These are phyloP conservation scores for Ormyrus labotus DNA, from an alignment of 2,888 invertebrate genomes.

Conservation along the genomic window DNA sequence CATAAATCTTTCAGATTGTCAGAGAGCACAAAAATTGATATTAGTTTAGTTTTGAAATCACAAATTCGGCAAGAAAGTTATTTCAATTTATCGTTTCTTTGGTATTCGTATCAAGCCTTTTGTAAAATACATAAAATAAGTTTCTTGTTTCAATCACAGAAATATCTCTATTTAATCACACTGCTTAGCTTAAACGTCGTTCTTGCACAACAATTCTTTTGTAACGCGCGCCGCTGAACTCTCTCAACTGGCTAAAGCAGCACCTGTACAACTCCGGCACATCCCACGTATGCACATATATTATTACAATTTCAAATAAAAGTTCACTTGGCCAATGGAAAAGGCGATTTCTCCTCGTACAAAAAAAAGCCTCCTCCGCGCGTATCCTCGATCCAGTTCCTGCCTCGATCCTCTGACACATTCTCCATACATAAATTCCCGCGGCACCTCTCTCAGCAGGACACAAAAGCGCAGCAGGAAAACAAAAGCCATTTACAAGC, in stretches of 20 bases:
- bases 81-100: no score
- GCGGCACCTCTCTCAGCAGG: neutral
- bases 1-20: no score
- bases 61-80: no score
- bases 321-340: slow-evolving; percentile 12
- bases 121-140: no score
- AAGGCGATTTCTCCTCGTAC: slow-evolving; percentile 4
- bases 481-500: neutral
- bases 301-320: slow-evolving; percentile 41
- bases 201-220: slow-evolving; percentile 46
- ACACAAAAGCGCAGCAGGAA: neutral
- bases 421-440: slow-evolving; percentile 6
- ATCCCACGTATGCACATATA: slow-evolving; percentile 20
- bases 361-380: neutral
- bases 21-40: no score
- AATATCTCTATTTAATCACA: neutral
- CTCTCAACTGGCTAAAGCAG: slow-evolving; percentile 18
- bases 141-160: no score
- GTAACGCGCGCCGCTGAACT: slow-evolving; percentile 46
- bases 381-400: neutral
- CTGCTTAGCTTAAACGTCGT: slow-evolving; percentile 14
- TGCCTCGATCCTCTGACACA: slow-evolving; percentile 1
- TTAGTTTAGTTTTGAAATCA: no score
- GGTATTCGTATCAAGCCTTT: no score
- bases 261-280: neutral